These are phyloP conservation scores for Diarsia brunnea DNA, from an alignment of 2,888 invertebrate genomes.

Conservation along the genomic window DNA sequence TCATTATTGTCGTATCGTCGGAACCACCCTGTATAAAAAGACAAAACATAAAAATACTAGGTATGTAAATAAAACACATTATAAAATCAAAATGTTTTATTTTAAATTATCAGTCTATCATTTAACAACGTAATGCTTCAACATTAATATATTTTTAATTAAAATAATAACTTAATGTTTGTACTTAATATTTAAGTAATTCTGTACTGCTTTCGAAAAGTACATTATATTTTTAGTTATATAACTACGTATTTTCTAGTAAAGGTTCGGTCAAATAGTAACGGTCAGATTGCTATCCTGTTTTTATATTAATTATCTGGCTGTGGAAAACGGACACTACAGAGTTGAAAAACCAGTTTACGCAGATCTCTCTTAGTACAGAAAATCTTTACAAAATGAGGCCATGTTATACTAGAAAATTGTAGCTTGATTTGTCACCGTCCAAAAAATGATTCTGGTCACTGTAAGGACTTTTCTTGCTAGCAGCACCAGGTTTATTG, in stretches of 20 bases:
- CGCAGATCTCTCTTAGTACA: too few species aligned
- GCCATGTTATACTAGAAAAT: too few species aligned
- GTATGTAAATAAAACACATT: background rate
- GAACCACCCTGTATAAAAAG: too few species aligned
- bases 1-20: too few species aligned
- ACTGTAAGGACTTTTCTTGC: too few species aligned
- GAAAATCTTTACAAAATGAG: too few species aligned
- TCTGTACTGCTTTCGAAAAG: conserved; percentile 21
- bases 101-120: conserved; percentile 63
- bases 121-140: conserved; percentile 53
- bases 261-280: background rate
- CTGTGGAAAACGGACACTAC: background rate
- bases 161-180: conserved; percentile 45
- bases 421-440: too few species aligned
- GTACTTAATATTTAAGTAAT: conserved; percentile 53
- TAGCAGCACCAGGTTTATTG: too few species aligned
- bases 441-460: too few species aligned
- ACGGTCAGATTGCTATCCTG: background rate
- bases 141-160: conserved; percentile 29
- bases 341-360: too few species aligned
- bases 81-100: conserved; percentile 35
- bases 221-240: background rate
- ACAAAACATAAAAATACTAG: too few species aligned
- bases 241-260: background rate
- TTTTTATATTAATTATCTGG: too few species aligned